Evolutionary conservation across 2,797 vertebrate genomes (phyloP), one percentile per base, ranked within the genome.

Genomic region (Pogoniulus pusillus): DNA sequence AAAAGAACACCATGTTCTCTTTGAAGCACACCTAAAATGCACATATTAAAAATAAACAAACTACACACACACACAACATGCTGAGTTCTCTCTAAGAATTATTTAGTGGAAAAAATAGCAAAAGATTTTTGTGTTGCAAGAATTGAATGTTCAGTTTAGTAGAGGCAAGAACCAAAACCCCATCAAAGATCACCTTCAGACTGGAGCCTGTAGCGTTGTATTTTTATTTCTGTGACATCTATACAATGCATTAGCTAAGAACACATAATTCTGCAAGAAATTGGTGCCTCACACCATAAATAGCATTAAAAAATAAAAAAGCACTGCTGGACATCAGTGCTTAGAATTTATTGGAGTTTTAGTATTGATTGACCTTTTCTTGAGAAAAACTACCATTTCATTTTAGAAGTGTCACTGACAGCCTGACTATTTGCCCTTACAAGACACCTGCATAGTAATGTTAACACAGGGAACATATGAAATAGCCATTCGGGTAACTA

Each of bases 1-100:
- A 77, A 69, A 92, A 92, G 90, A 96, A 90, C 89, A 79, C 72
- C 91, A 93, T 78, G 72, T 87, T 92, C 82, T 87, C 53, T 39
- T 88, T 0, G 6, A 89, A 91, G n/a, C 8, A 74, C 89, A 88
- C 2, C 12, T 58, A 80, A 93, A 94, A 78, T 72, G 81, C 58
- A 88, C n/a, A 29, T 71, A 89, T 63, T 92, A 83, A 37, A 87
- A 89, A 60, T 64, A 80, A 70, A 41, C 39, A 73, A 83, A 74
- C 37, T 37, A 37, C 37, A 9, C 37, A 9, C 37, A 37, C 37
- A 37, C 37, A 83, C 19, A 20, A 62, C 45, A 59, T 43, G 66
- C 43, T 37, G 41, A 63, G 43, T 79, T 78, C 13, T 72, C 29
- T 47, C 66, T 82, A 85, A 68, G 35, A 90, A 57, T 70, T 81